Percentiles rank a stretch among this genome's conserved stretches.
These are phyloP conservation scores for Loripinus fragilis DNA, from an alignment of 2,888 invertebrate genomes.

Conservation along the genomic window DNA sequence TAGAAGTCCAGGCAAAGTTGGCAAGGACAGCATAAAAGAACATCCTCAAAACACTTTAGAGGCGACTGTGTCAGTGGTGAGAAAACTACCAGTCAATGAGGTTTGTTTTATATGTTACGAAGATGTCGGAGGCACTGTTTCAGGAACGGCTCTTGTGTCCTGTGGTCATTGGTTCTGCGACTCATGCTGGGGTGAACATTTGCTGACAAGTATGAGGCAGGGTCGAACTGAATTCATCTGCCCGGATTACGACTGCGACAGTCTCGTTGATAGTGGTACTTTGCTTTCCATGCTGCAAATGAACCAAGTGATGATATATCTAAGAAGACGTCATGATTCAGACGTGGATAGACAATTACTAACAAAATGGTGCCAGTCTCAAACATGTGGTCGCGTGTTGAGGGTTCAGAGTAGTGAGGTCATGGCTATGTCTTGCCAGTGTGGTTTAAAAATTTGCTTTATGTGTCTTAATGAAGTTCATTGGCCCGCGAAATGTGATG, in stretches of 20 bases:
- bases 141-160: conserved; percentile 57
- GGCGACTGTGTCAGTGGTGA: conserved; percentile 11
- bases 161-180: conserved; percentile 73
- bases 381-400: conserved; percentile 61
- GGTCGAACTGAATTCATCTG: conserved; percentile 49
- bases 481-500: conserved; percentile 68
- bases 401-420: conserved; percentile 29
- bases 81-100: conserved; percentile 28
- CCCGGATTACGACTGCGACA: conserved; percentile 63
- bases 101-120: conserved; percentile 67
- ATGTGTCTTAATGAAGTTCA: conserved; percentile 63
- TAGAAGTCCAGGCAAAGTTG: not conserved
- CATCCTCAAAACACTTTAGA: conserved; percentile 13
- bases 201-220: conserved; percentile 43
- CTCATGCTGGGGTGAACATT: conserved; percentile 64
- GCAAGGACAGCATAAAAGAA: conserved; percentile 20
- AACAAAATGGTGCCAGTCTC: conserved; percentile 67
- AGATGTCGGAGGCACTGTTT: conserved; percentile 22
- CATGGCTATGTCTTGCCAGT: conserved; percentile 52
- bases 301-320: conserved; percentile 40
- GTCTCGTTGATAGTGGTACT: conserved; percentile 51
- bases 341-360: conserved; percentile 42
- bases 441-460: conserved; percentile 63
- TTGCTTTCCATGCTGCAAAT: conserved; percentile 44
- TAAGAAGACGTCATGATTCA: conserved; percentile 49